These are phyloP conservation scores for Glareola pratincola DNA, from an alignment of 2,113 vertebrate genomes.

Conservation along the genomic window DNA sequence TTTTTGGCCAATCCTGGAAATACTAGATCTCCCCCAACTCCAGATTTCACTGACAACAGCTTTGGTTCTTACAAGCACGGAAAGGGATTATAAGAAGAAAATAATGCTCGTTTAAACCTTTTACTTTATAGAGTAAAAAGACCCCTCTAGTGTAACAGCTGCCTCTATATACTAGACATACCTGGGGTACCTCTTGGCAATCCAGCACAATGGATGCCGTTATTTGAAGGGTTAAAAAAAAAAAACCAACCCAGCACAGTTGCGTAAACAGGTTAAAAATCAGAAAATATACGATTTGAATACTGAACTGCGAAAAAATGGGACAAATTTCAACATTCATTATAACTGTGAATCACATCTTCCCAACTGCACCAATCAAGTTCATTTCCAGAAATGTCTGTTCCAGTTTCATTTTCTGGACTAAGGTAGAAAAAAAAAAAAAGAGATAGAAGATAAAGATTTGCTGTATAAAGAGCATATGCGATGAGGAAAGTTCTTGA, in stretches of 20 bases:
- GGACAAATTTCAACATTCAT: slow-evolving; percentile 47
- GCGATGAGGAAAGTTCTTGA: slow-evolving; percentile 66
- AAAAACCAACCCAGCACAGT: background rate
- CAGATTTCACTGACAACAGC: slow-evolving; percentile 30
- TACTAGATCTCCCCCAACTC: slow-evolving; percentile 13
- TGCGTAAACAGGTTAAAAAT: background rate
- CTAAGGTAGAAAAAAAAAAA: background rate
- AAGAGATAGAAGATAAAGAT: slow-evolving; percentile 37
- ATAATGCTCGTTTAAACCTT: slow-evolving; percentile 39
- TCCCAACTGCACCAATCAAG: slow-evolving; percentile 57
- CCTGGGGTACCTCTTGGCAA: background rate
- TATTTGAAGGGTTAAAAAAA: background rate
- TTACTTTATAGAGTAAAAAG: background rate
- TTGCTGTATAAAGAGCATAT: slow-evolving; percentile 35
- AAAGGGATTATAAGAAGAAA: slow-evolving; percentile 28
- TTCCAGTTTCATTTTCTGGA: slow-evolving; percentile 75
- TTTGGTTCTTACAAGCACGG: slow-evolving; percentile 46
- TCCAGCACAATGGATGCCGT: background rate
- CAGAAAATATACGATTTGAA: background rate
- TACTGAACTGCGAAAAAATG: background rate
- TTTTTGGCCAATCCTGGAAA: slow-evolving; percentile 61
- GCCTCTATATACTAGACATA: background rate
- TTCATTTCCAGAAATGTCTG: slow-evolving; percentile 70
- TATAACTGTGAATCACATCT: slow-evolving; percentile 49
- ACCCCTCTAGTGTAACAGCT: background rate